phyloP scores from a whole-genome alignment of 35 echinoderm and acorn worm species.

The Lytechinus variegatus region DNA sequence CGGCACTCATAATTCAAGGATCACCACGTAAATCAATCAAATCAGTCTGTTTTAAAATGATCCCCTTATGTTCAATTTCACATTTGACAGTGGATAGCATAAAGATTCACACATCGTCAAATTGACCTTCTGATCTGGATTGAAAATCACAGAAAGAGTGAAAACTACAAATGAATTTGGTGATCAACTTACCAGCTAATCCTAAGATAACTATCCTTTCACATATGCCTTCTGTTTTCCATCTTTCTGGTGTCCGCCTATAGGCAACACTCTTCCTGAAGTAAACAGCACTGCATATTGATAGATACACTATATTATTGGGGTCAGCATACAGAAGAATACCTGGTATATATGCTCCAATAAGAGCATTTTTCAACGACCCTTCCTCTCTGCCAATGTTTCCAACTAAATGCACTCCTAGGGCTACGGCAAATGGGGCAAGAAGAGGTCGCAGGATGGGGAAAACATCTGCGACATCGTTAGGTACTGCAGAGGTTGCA shows the following conservation, averaged over 20 bases:
- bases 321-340: slow-evolving; percentile 55
- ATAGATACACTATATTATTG: slow-evolving; percentile 55
- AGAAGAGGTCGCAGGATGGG: slow-evolving; percentile 48
- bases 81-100: no score
- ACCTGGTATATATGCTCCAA: slow-evolving; percentile 59
- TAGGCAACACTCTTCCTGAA: slow-evolving; percentile 66
- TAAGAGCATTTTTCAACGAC: slow-evolving; percentile 59
- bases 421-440: slow-evolving; percentile 70
- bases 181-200: slow-evolving; percentile 69
- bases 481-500: slow-evolving; percentile 58
- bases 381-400: slow-evolving; percentile 80
- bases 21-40: no score
- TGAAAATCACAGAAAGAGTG: no score
- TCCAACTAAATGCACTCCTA: slow-evolving; percentile 79
- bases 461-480: slow-evolving; percentile 57
- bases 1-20: no score
- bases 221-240: slow-evolving; percentile 60
- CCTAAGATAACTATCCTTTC: slow-evolving; percentile 65
- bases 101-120: no score
- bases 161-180: neutral
- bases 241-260: slow-evolving; percentile 43
- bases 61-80: no score
- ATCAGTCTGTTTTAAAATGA: no score
- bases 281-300: slow-evolving; percentile 63
- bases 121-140: no score